Evolutionary conservation across 2,797 vertebrate genomes (phyloP).

Genomic region (Pantherophis vulpinus): DNA sequence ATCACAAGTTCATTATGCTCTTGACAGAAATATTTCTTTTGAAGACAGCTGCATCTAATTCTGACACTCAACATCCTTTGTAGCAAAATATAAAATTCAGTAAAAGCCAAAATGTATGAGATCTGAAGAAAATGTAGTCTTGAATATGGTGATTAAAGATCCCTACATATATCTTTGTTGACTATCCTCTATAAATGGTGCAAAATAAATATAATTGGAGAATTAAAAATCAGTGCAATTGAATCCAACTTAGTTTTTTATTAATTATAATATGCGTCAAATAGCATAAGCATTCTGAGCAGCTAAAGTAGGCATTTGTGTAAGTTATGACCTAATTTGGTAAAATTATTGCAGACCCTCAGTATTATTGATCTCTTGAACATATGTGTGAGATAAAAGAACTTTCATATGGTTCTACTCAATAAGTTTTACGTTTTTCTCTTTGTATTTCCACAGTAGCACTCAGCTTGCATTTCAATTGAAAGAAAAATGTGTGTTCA

Average conservation of each 20-base stretch:
- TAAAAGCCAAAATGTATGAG: neutral
- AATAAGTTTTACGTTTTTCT: neutral
- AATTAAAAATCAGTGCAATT: neutral
- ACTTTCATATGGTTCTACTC: neutral
- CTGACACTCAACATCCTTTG: neutral
- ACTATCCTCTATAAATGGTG: neutral
- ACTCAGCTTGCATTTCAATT: neutral
- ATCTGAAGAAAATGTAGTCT: neutral
- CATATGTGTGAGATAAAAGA: neutral
- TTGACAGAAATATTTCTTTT: neutral
- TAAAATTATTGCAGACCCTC: conserved; percentile 34
- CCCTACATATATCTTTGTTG: neutral
- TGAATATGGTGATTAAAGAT: neutral
- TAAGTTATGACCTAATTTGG: conserved; percentile 47
- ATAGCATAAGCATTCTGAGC: conserved; percentile 35
- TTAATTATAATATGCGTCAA: neutral
- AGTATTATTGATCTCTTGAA: conserved; percentile 28
- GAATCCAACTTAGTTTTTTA: neutral
- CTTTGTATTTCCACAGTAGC: neutral
- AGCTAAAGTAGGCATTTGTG: conserved; percentile 45
- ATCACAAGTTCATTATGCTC: neutral
- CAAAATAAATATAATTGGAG: neutral
- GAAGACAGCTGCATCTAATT: neutral
- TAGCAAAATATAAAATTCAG: neutral
- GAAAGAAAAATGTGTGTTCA: neutral